These are phyloP conservation scores for Myocastor coypus DNA, from an alignment of 2,113 vertebrate genomes.

Conservation along the genomic window DNA sequence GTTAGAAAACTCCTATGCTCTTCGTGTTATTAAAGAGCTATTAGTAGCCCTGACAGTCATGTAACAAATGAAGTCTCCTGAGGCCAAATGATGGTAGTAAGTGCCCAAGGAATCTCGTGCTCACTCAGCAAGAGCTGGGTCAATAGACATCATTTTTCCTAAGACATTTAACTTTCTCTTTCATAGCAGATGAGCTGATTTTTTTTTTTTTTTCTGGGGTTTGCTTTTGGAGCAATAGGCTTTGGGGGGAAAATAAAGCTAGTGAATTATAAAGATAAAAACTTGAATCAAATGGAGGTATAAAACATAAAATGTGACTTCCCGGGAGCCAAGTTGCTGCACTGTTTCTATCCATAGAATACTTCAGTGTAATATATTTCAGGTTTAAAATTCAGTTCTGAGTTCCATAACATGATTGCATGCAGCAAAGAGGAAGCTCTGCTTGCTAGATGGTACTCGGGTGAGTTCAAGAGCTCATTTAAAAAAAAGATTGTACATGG, in stretches of 20 bases:
- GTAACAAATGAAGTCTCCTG: not conserved
- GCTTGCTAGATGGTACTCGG: not conserved
- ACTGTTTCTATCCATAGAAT: slow-evolving; percentile 29
- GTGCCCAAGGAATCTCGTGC: not conserved
- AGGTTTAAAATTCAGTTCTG: slow-evolving; percentile 40
- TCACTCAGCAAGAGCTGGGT: slow-evolving; percentile 31
- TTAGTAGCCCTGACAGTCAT: not conserved
- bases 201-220: not conserved
- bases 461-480: not conserved
- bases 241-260: slow-evolving; percentile 32
- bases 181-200: not conserved
- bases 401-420: slow-evolving; percentile 39
- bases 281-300: slow-evolving; percentile 49
- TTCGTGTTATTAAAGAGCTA: slow-evolving; percentile 47
- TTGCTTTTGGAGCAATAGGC: slow-evolving; percentile 36
- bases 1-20: slow-evolving; percentile 39
- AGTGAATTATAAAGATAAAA: slow-evolving; percentile 54
- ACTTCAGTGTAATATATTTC: not conserved
- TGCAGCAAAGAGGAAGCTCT: not conserved
- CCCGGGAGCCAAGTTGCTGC: not conserved
- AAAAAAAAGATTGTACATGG: not conserved
- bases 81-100: not conserved
- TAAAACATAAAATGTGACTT: slow-evolving; percentile 56
- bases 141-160: slow-evolving; percentile 59
- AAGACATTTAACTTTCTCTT: slow-evolving; percentile 58